A percentile compares a stretch with the other conserved stretches of the same genome.
These are phyloP conservation scores for Grus americana DNA, from an alignment of 2,113 vertebrate genomes.

Conservation along the genomic window DNA sequence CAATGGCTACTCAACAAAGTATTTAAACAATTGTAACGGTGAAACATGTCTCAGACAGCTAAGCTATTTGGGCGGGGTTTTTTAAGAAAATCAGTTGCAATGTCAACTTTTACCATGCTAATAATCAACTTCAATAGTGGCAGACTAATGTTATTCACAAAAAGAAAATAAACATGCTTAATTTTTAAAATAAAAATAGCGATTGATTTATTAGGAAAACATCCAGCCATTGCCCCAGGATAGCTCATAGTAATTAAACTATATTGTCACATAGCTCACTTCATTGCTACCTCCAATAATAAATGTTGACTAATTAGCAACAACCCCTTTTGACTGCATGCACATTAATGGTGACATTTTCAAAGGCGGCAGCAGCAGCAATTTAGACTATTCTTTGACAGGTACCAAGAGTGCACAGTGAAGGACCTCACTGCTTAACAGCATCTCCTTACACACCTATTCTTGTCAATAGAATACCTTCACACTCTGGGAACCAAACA, in stretches of 20 bases:
- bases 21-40: too few relatives aligned
- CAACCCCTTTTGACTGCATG: background rate
- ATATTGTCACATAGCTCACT: background rate
- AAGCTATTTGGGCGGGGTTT: background rate
- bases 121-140: background rate
- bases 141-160: background rate
- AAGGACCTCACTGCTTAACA: background rate
- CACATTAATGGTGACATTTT: background rate
- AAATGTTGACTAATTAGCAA: background rate
- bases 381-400: background rate
- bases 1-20: background rate
- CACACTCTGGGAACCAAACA: background rate
- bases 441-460: background rate
- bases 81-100: background rate
- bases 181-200: background rate
- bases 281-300: background rate
- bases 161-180: background rate
- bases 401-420: background rate
- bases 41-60: background rate
- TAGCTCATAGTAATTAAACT: background rate
- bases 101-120: background rate
- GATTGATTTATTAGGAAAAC: constrained; percentile 3
- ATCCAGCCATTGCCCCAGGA: background rate
- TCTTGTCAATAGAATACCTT: background rate
- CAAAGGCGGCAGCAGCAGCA: background rate